These are phyloP conservation scores for Pollenia griseotomentosa DNA, from an alignment of 2,888 invertebrate species.

Conservation along the genomic window DNA sequence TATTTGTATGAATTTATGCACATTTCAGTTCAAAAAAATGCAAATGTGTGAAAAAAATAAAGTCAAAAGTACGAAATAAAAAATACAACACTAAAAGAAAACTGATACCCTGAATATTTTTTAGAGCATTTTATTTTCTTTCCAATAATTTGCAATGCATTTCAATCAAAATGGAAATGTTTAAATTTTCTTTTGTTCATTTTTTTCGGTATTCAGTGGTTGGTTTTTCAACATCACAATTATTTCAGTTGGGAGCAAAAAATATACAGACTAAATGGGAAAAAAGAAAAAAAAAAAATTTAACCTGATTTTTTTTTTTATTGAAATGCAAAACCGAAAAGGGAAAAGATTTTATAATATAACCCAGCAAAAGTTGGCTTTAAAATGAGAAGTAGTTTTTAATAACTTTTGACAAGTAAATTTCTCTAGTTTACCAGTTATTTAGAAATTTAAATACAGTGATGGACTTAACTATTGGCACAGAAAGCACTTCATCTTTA, in stretches of 20 bases:
- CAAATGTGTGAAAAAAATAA: conserved; percentile 29
- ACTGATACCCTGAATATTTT: conserved; percentile 22
- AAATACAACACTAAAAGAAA: conserved; percentile 4
- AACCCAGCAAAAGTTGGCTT: not conserved
- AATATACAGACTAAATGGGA: not conserved
- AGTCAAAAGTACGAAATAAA: not conserved
- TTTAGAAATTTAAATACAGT: too few relatives aligned
- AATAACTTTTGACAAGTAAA: too few relatives aligned
- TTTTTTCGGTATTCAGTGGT: not conserved
- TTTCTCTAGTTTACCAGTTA: too few relatives aligned
- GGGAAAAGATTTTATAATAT: too few relatives aligned
- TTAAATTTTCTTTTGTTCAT: conserved; percentile 14
- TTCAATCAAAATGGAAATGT: conserved; percentile 52
- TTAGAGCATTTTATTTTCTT: conserved; percentile 5
- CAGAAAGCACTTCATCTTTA: too few relatives aligned
- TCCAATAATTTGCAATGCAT: conserved; percentile 52
- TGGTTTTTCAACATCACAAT: conserved; percentile 33
- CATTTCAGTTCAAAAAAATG: conserved; percentile 8
- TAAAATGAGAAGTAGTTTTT: too few relatives aligned
- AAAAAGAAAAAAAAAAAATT: not conserved
- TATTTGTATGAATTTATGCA: conserved; percentile 10
- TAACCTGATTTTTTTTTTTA: conserved; percentile 21
- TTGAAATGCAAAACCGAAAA: not conserved
- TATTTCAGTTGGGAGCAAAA: conserved; percentile 9
- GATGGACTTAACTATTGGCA: too few relatives aligned